Evolutionary conservation across 1,140 invertebrate species (phyloP).

Genomic region (Conus ventricosus): DNA sequence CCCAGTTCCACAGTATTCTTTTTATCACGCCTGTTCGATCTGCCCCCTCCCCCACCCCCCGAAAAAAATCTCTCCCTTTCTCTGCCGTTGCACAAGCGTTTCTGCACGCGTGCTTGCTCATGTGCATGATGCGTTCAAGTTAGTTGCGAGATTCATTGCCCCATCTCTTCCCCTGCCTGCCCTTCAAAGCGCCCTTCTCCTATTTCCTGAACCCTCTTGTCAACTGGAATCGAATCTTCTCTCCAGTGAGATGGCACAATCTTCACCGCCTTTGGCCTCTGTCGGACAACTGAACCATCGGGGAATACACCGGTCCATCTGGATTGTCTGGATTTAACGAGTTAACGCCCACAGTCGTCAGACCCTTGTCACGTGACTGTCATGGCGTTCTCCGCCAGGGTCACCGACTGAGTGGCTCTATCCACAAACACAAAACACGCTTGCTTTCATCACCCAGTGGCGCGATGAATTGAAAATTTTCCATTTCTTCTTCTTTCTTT

Average conservation of each 20-base stretch:
- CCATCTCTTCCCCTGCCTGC: background rate
- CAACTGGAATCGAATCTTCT: background rate
- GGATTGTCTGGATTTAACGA: background rate
- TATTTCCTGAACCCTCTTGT: background rate
- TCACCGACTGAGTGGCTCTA: background rate
- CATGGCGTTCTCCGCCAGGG: background rate
- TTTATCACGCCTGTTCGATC: background rate
- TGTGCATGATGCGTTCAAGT: background rate
- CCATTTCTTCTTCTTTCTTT: background rate
- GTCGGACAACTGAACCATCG: background rate
- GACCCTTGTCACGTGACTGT: background rate
- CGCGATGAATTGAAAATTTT: background rate
- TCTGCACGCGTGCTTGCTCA: background rate
- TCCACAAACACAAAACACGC: background rate
- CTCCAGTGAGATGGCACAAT: background rate
- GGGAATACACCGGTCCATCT: background rate
- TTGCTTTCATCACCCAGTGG: background rate
- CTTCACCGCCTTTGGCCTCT: background rate
- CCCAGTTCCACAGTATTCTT: background rate
- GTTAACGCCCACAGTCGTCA: conserved; percentile 12
- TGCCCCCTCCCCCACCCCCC: background rate
- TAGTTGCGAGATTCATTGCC: background rate
- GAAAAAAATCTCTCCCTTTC: background rate
- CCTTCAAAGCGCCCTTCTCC: background rate
- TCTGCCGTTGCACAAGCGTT: background rate